Evolutionary conservation across 2,113 vertebrate genomes (phyloP).

Genomic region (Morone saxatilis): DNA sequence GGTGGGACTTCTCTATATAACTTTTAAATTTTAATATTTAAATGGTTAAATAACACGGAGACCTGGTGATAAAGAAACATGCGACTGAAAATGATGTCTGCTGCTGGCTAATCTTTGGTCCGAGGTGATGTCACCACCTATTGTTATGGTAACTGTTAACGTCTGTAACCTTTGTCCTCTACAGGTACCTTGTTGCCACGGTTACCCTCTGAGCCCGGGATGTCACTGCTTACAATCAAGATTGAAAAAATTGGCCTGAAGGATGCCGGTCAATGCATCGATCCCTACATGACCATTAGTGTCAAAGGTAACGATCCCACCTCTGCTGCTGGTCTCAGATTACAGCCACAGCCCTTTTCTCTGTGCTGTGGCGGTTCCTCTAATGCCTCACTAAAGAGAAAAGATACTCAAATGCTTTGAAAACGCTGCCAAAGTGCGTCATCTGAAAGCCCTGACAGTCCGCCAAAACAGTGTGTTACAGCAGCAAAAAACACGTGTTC

Average conservation of each 20-base stretch:
- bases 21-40: background rate
- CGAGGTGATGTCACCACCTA: background rate
- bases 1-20: background rate
- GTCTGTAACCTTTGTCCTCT: conserved; percentile 43
- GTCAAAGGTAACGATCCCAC: conserved; percentile 89
- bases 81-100: background rate
- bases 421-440: background rate
- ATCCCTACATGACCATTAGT: conserved; percentile 96
- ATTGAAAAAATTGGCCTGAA: conserved; percentile 99
- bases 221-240: conserved; percentile 94
- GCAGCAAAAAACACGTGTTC: background rate
- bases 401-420: background rate
- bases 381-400: background rate
- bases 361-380: background rate
- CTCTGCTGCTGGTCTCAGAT: background rate
- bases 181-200: conserved; percentile 95
- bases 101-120: background rate
- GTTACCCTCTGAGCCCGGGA: conserved; percentile 96
- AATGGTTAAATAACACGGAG: background rate
- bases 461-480: background rate
- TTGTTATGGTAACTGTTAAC: background rate
- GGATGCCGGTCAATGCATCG: conserved; percentile 98
- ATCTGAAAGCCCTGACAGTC: background rate
- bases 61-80: background rate
- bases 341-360: conserved; percentile 9